These are phyloP conservation scores for Paguma larvata DNA, from an alignment of 2,797 vertebrate genomes.

Conservation along the genomic window DNA sequence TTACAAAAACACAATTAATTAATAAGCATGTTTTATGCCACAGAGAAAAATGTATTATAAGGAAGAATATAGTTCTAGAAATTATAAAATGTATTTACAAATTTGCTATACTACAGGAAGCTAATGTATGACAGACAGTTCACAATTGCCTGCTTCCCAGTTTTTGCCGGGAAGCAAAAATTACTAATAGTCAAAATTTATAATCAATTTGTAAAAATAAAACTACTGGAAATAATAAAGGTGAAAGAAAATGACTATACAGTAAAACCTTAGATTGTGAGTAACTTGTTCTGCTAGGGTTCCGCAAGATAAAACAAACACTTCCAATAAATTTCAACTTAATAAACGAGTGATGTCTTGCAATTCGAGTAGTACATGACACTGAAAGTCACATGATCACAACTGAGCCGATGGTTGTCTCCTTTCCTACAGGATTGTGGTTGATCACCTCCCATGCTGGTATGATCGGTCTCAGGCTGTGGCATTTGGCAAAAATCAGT, in stretches of 20 bases:
- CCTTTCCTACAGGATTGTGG: too few species aligned
- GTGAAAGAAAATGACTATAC: background rate
- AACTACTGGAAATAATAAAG: background rate
- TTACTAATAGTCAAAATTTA: background rate
- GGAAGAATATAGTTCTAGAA: background rate
- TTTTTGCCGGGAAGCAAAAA: background rate
- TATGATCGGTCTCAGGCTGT: too few species aligned
- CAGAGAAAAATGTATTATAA: background rate
- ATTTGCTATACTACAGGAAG: background rate
- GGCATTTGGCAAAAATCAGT: too few species aligned
- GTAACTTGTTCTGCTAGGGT: too few species aligned
- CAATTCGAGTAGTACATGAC: too few species aligned
- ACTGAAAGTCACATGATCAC: too few species aligned
- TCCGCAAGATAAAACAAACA: too few species aligned
- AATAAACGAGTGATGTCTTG: too few species aligned
- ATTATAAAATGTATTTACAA: background rate
- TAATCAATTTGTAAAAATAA: background rate
- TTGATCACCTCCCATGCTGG: too few species aligned
- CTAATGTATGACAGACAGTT: background rate
- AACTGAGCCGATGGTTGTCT: too few species aligned
- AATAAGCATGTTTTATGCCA: background rate
- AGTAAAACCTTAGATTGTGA: too few species aligned
- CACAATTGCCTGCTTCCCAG: background rate
- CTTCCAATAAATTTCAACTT: too few species aligned
- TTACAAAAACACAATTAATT: background rate